These are phyloP conservation scores for Pegoplata infirma DNA, from an alignment of 2,888 invertebrate species.

Conservation along the genomic window DNA sequence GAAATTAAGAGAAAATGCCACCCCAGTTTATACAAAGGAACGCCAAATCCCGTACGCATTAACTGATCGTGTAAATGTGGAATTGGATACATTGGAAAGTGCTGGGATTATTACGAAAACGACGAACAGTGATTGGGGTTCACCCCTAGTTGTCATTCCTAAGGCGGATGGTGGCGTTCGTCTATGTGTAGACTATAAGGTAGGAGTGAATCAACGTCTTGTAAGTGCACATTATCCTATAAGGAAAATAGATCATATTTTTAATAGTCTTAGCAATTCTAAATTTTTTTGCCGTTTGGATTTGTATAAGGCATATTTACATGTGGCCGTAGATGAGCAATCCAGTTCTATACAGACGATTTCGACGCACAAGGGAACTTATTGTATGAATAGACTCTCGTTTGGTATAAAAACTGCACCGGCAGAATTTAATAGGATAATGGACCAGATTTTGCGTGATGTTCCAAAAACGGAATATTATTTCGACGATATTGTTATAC, in stretches of 20 bases:
- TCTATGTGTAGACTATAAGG: slow-evolving; percentile 4
- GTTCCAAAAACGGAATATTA: slow-evolving; percentile 33
- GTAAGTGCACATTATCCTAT: slow-evolving; percentile 8
- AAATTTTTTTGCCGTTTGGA: slow-evolving; percentile 42
- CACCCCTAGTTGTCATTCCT: slow-evolving; percentile 11
- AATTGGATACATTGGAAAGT: too few species aligned
- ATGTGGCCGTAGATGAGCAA: neutral
- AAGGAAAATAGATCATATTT: slow-evolving; percentile 33
- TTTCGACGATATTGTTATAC: slow-evolving; percentile 14
- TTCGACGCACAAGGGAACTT: slow-evolving; percentile 17
- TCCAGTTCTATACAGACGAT: slow-evolving; percentile 3
- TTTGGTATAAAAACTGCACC: too few species aligned
- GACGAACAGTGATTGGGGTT: slow-evolving; percentile 3
- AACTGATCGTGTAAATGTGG: too few species aligned
- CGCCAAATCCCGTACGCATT: too few species aligned
- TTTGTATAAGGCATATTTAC: slow-evolving; percentile 39
- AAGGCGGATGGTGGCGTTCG: slow-evolving; percentile 19
- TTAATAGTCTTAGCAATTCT: slow-evolving; percentile 29
- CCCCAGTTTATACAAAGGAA: too few species aligned
- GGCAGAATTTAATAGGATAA: too few species aligned
- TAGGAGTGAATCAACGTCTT: slow-evolving; percentile 12
- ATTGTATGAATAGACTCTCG: slow-evolving; percentile 4
- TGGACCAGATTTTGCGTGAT: too few species aligned
- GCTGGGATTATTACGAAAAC: slow-evolving; percentile 20
- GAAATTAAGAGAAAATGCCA: too few species aligned